These are phyloP conservation scores for Ctenoplectra terminalis DNA, from an alignment of 1,140 invertebrate genomes.

Conservation along the genomic window DNA sequence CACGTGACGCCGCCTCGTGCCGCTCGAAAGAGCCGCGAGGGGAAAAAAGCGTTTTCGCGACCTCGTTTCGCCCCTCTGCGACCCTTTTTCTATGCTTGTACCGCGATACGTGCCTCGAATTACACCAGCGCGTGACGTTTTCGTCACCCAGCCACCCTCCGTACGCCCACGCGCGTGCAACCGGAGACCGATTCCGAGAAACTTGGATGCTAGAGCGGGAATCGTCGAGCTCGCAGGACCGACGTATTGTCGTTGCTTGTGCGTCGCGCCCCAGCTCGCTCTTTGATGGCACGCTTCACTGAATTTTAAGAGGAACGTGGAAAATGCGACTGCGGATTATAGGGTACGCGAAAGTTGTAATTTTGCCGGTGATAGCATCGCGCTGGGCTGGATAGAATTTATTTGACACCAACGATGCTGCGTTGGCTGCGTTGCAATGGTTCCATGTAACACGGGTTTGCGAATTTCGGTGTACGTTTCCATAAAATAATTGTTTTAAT, in stretches of 20 bases:
- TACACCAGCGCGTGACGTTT: conserved; percentile 18
- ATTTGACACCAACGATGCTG: neutral
- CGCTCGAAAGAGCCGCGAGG: conserved; percentile 15
- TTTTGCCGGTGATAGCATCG: neutral
- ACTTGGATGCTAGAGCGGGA: neutral
- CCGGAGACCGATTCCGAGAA: neutral
- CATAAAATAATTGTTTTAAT: too few relatives aligned
- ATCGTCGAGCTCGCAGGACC: neutral
- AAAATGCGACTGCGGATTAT: neutral
- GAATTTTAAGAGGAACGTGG: conserved; percentile 4
- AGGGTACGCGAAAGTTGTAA: neutral
- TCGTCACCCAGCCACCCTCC: neutral
- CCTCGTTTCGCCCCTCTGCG: conserved; percentile 47
- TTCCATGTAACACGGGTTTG: neutral
- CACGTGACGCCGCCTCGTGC: conserved; percentile 31
- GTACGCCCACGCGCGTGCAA: neutral
- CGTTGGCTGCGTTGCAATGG: neutral
- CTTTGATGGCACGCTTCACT: neutral
- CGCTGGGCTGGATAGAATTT: neutral
- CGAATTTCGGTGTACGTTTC: neutral
- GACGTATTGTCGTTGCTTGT: neutral
- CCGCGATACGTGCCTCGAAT: conserved; percentile 61
- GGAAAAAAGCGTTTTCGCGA: conserved; percentile 45
- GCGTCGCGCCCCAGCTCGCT: neutral
- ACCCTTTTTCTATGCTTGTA: conserved; percentile 47